phyloP scores from a whole-genome alignment of 1,140 invertebrate genomes.

The Notospermus geniculatus region DNA sequence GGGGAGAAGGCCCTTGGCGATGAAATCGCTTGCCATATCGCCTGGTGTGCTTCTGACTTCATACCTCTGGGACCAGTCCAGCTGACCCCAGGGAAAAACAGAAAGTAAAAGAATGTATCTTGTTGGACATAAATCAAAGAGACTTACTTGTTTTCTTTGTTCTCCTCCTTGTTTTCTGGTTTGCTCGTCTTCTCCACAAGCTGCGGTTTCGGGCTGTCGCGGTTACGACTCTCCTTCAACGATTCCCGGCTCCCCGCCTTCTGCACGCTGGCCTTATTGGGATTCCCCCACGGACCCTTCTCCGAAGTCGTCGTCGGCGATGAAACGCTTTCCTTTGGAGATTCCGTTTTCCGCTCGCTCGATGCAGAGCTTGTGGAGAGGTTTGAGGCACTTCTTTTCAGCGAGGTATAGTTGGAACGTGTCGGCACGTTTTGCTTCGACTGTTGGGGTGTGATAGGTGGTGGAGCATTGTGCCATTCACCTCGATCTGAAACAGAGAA shows the following conservation, averaged over 20 bases:
- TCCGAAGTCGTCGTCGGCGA: not conserved
- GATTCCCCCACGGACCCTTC: not conserved
- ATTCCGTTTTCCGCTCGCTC: constrained; percentile 47
- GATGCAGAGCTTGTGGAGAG: constrained; percentile 40
- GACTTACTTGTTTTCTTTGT: constrained; percentile 10
- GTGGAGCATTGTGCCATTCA: constrained; percentile 34
- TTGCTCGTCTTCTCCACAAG: not conserved
- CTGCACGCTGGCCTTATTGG: not conserved
- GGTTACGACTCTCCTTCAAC: not conserved
- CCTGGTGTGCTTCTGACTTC: too few species aligned
- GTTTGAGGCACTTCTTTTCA: constrained; percentile 51
- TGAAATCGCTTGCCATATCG: too few species aligned
- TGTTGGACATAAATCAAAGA: too few species aligned
- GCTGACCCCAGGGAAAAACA: too few species aligned
- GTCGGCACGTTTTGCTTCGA: constrained; percentile 46
- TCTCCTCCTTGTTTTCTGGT: not conserved
- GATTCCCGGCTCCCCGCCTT: not conserved
- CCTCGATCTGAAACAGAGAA: constrained; percentile 21
- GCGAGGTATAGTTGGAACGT: constrained; percentile 51
- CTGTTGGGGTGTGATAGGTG: constrained; percentile 53
- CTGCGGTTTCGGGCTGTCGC: not conserved
- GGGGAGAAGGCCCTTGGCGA: too few species aligned
- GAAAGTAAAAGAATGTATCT: too few species aligned
- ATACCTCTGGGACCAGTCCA: too few species aligned
- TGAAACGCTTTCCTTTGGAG: constrained; percentile 36